A percentile compares a stretch with the other conserved stretches of the same genome.
Evolutionary conservation across 1,140 invertebrate genomes (phyloP).

Genomic region (Bradynema listronoti): DNA sequence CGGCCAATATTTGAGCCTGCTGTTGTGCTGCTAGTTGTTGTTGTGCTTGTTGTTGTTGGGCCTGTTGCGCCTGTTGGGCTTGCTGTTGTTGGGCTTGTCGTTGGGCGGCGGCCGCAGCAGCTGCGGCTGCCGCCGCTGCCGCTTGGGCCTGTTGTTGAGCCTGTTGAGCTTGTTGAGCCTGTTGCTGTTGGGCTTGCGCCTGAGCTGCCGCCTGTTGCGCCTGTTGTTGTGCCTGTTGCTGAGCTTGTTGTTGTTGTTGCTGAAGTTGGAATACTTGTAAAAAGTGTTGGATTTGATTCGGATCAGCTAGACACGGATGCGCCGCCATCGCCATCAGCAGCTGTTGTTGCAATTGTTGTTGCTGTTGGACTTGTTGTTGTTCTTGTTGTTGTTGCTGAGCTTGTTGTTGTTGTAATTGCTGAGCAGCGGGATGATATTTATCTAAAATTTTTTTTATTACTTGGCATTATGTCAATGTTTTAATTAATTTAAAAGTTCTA

Average conservation of each 20-base stretch:
- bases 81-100: not conserved
- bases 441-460: no score
- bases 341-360: constrained; percentile 5
- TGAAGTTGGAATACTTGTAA: not conserved
- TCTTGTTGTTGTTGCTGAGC: constrained; percentile 5
- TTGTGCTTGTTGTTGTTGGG: not conserved
- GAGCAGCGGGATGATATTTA: not conserved
- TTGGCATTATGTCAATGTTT: no score
- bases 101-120: not conserved
- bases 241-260: constrained; percentile 1
- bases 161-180: constrained; percentile 2
- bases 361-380: constrained; percentile 11
- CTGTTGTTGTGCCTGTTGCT: constrained; percentile 20
- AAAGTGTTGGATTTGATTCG: constrained; percentile 3
- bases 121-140: no score
- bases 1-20: not conserved
- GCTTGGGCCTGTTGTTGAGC: not conserved
- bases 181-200: constrained; percentile 8
- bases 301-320: constrained; percentile 1
- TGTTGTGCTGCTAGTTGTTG: not conserved
- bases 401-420: no score
- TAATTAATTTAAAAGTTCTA: not conserved
- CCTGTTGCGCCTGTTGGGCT: constrained; percentile 2
- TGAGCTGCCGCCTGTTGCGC: no score
- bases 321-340: constrained; percentile 11